Base-by-base conservation (phyloP, 1,140 invertebrate genomes). In the Drosophila auraria region DNA sequence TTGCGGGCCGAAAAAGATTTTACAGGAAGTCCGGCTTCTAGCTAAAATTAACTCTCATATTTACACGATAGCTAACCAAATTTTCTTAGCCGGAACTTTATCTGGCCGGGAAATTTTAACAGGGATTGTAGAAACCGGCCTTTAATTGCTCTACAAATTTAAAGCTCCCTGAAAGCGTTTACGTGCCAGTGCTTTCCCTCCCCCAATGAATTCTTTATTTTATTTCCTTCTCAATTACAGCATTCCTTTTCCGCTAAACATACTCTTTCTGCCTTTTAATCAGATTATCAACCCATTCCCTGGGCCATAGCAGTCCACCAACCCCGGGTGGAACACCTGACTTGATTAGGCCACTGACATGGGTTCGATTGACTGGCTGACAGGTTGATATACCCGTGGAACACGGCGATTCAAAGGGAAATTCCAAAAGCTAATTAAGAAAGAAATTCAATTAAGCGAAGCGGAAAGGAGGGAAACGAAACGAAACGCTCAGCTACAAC, bases 341-440 rank as follows among this genome's bases (percentile, higher is more conserved):
- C 82, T 87, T 80, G 80, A 80, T 87, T 80, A 66, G 78, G 58
- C 71, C 83, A 65, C 63, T 65, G 81, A 65, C 71, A 63, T 75
- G 80, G 80, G 80, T 89, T 87, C 84, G 77, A 83, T 87, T 60
- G 62, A 49, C 44, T 54, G 64, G 42, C 42, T 57, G 68, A 72
- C 56, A 40, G 68, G 56, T 60, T 36, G 68, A 20, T 69, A 47
- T 56, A 5, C 53, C 53, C 12, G 33, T 14, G 12, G 33, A 56
- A 15, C 54, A 56, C 12, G 5, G 12, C n/a, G 49, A 15, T 68
- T 27, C 17, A 56, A 17, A 40, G 54, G n/a, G 40, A 53, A 38
- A 38, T 61, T 38, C 71, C 69, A 61, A 73, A 61, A 73, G 69
- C 69, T 74, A 74, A 74, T 74, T 73, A 77, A 60, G 45, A 65